Conservation (phyloP, 2,888 invertebrate species). For the Choreutis nemorana region DNA sequence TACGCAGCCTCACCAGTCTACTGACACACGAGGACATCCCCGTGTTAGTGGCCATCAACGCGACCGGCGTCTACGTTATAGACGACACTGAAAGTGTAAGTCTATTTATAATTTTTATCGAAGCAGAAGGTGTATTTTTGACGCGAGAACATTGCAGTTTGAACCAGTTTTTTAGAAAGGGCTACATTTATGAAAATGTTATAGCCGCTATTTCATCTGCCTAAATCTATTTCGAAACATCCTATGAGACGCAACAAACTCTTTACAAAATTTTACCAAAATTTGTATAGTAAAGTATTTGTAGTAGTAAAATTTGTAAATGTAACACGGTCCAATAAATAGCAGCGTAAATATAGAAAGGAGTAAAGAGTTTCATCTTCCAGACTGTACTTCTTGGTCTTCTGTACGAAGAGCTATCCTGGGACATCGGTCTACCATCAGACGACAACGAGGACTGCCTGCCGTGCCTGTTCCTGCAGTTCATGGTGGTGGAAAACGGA, state of each 20-base stretch:
- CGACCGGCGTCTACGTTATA: conserved; percentile 83
- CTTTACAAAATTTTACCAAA: too few species aligned
- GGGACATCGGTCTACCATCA: conserved; percentile 91
- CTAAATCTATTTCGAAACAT: too few species aligned
- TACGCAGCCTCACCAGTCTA: conserved; percentile 83
- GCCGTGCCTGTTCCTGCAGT: conserved; percentile 93
- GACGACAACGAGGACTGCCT: conserved; percentile 87
- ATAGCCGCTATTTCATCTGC: too few species aligned
- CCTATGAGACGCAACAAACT: too few species aligned
- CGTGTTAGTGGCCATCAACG: conserved; percentile 88
- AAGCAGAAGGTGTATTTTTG: too few species aligned
- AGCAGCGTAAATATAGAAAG: too few species aligned
- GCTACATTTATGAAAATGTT: too few species aligned
- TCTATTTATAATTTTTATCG: conserved; percentile 14
- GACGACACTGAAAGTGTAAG: conserved; percentile 86
- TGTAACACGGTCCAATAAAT: too few species aligned
- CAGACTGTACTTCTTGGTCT: conserved; percentile 86
- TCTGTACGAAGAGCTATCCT: conserved; percentile 88
- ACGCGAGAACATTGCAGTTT: too few species aligned
- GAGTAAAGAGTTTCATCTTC: conserved; percentile 5
- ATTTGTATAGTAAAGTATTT: too few species aligned
- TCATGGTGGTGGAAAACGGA: conserved; percentile 81
- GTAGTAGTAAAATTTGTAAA: too few species aligned
- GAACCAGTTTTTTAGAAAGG: too few species aligned
- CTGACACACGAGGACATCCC: conserved; percentile 88